Percentiles rank a stretch among this genome's conserved stretches.
Conservation (phyloP, 2,113 vertebrate species). For the Sialia sialis region DNA sequence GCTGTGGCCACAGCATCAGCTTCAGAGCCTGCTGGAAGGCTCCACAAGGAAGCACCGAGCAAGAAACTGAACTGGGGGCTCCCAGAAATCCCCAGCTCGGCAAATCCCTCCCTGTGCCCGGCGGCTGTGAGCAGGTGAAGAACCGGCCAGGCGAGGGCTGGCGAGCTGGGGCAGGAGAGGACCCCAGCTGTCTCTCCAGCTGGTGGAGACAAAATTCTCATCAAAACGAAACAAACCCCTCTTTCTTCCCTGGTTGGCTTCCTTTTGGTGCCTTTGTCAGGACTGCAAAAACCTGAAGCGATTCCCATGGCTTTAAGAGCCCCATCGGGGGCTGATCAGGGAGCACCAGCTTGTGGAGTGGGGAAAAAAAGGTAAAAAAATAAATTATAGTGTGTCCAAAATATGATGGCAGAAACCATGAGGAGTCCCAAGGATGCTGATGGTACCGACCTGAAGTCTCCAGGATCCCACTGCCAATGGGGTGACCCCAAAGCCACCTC, state of each 20-base stretch:
- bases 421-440: neutral
- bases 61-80: neutral
- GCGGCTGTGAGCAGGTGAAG: neutral
- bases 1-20: neutral
- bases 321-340: fast-evolving
- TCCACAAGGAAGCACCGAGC: fast-evolving
- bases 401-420: neutral
- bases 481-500: neutral
- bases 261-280: neutral
- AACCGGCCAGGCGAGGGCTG: neutral
- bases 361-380: neutral
- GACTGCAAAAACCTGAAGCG: neutral
- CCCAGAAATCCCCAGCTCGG: neutral
- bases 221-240: neutral
- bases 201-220: constrained; percentile 57
- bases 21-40: neutral
- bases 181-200: constrained; percentile 63
- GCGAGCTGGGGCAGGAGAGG: constrained; percentile 8
- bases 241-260: neutral
- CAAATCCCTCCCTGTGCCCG: neutral
- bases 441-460: fast-evolving
- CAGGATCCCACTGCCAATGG: neutral
- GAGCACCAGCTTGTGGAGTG: fast-evolving
- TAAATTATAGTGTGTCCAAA: neutral
- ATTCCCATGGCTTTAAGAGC: neutral